Percentiles rank a stretch among this genome's conserved stretches.
Conservation (phyloP, 2,113 vertebrate species). For the Ptychochromis oligacanthus region DNA sequence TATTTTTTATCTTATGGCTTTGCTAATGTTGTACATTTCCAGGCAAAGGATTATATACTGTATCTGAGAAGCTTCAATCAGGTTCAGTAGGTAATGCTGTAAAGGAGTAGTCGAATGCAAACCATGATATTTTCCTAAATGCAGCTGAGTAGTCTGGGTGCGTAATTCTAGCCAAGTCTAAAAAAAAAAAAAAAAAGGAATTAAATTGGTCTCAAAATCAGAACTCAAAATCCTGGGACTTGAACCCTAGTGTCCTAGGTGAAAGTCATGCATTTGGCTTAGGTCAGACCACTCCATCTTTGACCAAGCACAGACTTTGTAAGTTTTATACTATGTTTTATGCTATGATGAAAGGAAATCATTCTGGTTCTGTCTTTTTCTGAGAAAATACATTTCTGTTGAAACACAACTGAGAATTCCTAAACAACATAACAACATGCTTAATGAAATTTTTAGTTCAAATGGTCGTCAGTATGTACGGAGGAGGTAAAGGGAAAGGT, state of each 20-base stretch:
- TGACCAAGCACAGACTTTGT: no score
- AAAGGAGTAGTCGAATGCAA: neutral
- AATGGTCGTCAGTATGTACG: no score
- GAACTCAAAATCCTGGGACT: neutral
- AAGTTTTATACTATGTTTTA: neutral
- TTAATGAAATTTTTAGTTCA: no score
- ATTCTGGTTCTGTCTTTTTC: neutral
- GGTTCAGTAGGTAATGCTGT: neutral
- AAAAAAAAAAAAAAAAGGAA: no score
- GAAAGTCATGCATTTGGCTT: neutral
- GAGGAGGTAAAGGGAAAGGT: no score
- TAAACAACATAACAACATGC: neutral
- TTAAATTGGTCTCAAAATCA: neutral
- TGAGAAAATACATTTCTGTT: neutral
- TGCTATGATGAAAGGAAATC: neutral
- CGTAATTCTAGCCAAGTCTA: neutral
- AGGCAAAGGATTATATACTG: neutral
- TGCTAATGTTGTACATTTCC: neutral
- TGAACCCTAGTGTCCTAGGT: neutral
- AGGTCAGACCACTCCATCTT: no score
- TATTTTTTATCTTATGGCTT: neutral
- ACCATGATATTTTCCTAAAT: neutral
- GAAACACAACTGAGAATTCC: no score
- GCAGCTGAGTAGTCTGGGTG: neutral
- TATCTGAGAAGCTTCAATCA: neutral